phyloP scores from a whole-genome alignment of 2,113 vertebrate species.

The Gallinago paraguaiae region DNA sequence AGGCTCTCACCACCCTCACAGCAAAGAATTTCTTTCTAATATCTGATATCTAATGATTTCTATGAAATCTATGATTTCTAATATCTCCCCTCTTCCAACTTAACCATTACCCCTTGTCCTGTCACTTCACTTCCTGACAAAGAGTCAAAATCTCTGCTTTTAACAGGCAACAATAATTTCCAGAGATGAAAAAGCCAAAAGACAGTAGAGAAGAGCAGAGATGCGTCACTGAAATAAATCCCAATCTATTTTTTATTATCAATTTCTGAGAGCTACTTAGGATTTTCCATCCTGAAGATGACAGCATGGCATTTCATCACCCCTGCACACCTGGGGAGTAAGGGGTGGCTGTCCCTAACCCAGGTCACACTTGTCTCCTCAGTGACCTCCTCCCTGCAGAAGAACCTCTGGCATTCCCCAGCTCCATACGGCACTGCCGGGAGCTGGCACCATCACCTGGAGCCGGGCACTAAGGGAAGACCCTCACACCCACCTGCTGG shows the following conservation, averaged over 20 bases:
- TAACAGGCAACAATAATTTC: not conserved
- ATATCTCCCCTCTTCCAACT: too few species aligned
- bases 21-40: too few species aligned
- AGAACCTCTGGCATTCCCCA: not conserved
- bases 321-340: fast-evolving
- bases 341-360: not conserved
- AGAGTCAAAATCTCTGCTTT: not conserved
- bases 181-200: not conserved
- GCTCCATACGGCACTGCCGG: fast-evolving
- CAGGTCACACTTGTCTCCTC: not conserved
- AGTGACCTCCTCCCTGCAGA: not conserved
- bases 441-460: fast-evolving
- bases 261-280: not conserved
- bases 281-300: not conserved
- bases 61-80: too few species aligned
- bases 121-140: too few species aligned
- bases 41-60: too few species aligned
- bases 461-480: fast-evolving
- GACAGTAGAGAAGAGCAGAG: not conserved
- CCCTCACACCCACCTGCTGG: not conserved
- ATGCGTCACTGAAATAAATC: not conserved
- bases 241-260: not conserved
- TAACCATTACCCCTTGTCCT: too few species aligned
- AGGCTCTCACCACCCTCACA: too few species aligned
- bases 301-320: not conserved